A percentile compares a stretch with the other conserved stretches of the same genome.
Evolutionary conservation across 1,140 invertebrate species (phyloP).

Genomic region (Sycobia sp.): DNA sequence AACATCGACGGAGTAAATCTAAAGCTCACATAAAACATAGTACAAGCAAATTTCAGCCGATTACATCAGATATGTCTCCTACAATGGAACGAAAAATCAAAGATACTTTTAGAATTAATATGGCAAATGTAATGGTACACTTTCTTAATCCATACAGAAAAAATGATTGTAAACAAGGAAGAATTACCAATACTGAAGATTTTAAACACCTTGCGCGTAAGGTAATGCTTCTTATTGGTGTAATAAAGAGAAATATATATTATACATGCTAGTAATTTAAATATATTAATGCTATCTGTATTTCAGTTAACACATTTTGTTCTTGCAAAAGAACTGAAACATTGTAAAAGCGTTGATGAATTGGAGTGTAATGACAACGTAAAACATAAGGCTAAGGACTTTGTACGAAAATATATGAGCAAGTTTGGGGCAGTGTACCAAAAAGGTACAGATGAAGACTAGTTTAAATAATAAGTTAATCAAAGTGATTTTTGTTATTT

Average conservation of each 20-base stretch:
- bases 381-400: constrained; percentile 91
- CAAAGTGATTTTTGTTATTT: constrained; percentile 52
- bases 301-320: constrained; percentile 93
- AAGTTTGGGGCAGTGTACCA: constrained; percentile 82
- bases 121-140: constrained; percentile 88
- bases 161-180: constrained; percentile 80
- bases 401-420: constrained; percentile 94
- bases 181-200: constrained; percentile 88
- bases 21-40: constrained; percentile 52
- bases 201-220: constrained; percentile 96
- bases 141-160: constrained; percentile 89
- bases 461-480: constrained; percentile 43
- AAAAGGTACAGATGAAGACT: constrained; percentile 67
- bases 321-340: constrained; percentile 94
- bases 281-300: background rate
- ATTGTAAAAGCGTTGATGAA: constrained; percentile 86
- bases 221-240: constrained; percentile 64
- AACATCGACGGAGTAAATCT: constrained; percentile 55
- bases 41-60: constrained; percentile 49
- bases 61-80: constrained; percentile 48
- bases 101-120: constrained; percentile 85
- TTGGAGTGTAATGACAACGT: constrained; percentile 91
- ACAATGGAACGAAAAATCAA: constrained; percentile 73
- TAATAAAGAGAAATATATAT: too few species aligned
- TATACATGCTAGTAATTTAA: too few species aligned